Evolutionary conservation across 2,113 vertebrate genomes (phyloP).

Genomic region (Sarotherodon lohbergeri): DNA sequence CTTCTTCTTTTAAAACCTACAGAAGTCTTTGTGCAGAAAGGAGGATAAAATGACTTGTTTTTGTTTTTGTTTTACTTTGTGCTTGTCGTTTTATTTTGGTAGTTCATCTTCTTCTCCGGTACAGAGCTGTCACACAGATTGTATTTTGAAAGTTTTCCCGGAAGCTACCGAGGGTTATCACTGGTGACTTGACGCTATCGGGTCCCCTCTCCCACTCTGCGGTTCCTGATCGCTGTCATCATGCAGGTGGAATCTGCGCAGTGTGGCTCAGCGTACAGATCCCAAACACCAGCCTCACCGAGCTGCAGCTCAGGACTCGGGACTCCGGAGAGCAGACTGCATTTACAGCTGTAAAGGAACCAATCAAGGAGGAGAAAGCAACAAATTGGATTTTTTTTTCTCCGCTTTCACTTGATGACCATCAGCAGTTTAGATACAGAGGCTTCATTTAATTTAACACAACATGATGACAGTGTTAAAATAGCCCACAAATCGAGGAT

Average conservation of each 20-base stretch:
- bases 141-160: slow-evolving; percentile 15
- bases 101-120: not conserved
- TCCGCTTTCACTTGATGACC: not conserved
- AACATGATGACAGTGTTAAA: not conserved
- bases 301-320: not conserved
- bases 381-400: not conserved
- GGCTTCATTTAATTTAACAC: not conserved
- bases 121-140: not conserved
- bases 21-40: not conserved
- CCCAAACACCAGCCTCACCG: not conserved
- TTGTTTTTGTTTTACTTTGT: not conserved
- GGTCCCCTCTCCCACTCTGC: slow-evolving; percentile 38
- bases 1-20: not conserved
- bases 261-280: not conserved
- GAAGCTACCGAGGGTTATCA: not conserved
- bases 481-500: not conserved
- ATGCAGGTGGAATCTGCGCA: slow-evolving; percentile 74
- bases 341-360: not conserved
- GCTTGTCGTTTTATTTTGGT: slow-evolving; percentile 12
- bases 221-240: slow-evolving; percentile 60
- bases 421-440: not conserved
- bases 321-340: not conserved
- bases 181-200: not conserved
- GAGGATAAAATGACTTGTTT: not conserved
- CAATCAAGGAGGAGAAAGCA: not conserved